Evolutionary conservation across 2,888 invertebrate species (phyloP), one percentile per base, ranked within the genome.

Genomic region (Abrostola tripartita): DNA sequence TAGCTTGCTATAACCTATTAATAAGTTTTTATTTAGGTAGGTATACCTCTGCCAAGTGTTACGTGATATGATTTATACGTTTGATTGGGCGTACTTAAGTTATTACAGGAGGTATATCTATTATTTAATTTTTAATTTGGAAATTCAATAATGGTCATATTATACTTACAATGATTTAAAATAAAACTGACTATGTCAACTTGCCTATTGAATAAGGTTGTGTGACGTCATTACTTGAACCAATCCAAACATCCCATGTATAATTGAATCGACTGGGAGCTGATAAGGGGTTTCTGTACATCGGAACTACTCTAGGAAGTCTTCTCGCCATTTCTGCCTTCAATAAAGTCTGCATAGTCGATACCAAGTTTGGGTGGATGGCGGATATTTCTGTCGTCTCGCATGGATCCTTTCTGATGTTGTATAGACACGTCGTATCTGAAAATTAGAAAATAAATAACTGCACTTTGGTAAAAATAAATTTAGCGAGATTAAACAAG

Each of bases 401-500:
- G 68, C 93, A 93, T 0, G 92, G 92, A 79, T 93, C 93, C 37
- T 86, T 76, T 63, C 81, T 87, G 9, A 93, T 89, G 68, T 93
- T 89, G 70, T 84, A 93, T 50, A 93, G 81, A 63, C 93, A 93
- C 37, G 78, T 68, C 47, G 76, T 85, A 59, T 72, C 92, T 92
- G 80, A 11, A 89, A 89, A 71, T n/a, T 14, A 68, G 49, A 59
- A 41, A 63, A 58, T 14, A 52, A 36, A 6, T 40, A 38, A 10
- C 5, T 9, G 40, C 40, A 40, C 10, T 40, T 10, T 10, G 40
- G 40, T 9, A 10, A 40, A 1, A 10, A 40, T 9, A 40, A 1
- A 40, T 1, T 24, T 1, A 40, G 10, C 40, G 10, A 9, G 40
- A 24, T 24, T 0, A 35, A 49, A 35, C 8, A 49, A 24, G 4